Base-by-base conservation (phyloP, 2,797 vertebrate genomes). In the Pangasius mekongensis region DNA sequence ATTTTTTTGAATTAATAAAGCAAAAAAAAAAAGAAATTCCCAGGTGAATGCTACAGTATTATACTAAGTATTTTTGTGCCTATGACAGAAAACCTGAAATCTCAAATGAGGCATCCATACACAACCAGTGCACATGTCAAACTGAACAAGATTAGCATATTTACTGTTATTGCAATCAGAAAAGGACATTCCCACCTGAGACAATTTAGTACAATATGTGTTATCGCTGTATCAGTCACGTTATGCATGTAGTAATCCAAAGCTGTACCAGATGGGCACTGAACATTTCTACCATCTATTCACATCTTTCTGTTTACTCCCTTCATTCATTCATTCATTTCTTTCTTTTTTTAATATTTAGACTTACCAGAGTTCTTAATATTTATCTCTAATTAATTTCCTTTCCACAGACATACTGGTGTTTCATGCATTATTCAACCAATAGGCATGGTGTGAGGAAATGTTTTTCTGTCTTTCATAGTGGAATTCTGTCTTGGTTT, bases 151-250 rank as follows among this genome's bases (percentile, higher is more conserved):
- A 43, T n/a, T n/a, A 43, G 82, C 30, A 30, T 74, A 85, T 82
- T 71, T 62, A 82, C 69, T 60, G 11, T 73, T 52, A 62, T 64
- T 33, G 43, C 78, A n/a, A 82, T 81, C n/a, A 81, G 76, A 66
- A 81, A 82, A 76, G 1, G 66, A 73, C 54, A 89, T 67, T 86
- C 85, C 76, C 82, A 86, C 90, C 89, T 91, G 87, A 91, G 90
- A 85, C 76, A 83, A 78, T 77, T 80, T 73, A 49, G 56, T 82
- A 84, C 86, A 81, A 58, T 73, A 76, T 91, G 43, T 88, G 81
- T 56, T 85, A 87, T 71, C 49, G 39, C 85, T 80, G 56, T 33
- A 56, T 78, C 62, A 87, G 77, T 66, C 89, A 87, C 74, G 71
- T 81, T 80, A 77, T 60, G 11, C 16, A 49, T 49, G 82, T 54